These are phyloP conservation scores for Scyliorhinus canicula DNA, from an alignment of 2,797 vertebrate genomes.

Conservation along the genomic window DNA sequence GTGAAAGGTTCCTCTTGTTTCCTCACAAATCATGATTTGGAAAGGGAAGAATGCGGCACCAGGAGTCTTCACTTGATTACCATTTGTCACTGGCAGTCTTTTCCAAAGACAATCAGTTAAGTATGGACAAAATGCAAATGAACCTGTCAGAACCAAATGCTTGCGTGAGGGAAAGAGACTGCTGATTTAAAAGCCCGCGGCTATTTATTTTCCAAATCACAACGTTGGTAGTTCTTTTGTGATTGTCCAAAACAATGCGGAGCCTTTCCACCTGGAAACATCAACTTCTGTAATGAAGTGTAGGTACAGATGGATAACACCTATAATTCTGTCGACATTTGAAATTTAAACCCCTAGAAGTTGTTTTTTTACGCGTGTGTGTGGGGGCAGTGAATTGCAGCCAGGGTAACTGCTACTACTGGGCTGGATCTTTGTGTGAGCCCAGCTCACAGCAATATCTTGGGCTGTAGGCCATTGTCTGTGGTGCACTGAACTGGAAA, in stretches of 20 bases:
- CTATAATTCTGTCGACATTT: background rate
- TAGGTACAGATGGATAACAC: background rate
- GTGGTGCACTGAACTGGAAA: background rate
- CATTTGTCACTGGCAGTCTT: slow-evolving; percentile 9
- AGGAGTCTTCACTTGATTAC: background rate
- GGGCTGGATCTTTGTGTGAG: background rate
- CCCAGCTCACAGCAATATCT: background rate
- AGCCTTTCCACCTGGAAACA: background rate
- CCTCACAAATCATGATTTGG: background rate
- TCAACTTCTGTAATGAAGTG: background rate
- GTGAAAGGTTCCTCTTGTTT: background rate
- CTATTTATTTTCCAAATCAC: background rate
- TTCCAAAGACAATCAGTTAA: background rate
- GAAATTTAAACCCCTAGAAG: background rate
- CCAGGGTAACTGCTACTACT: background rate
- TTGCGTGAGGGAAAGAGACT: background rate
- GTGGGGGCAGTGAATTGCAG: background rate
- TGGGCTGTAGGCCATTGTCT: background rate
- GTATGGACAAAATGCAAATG: slow-evolving; percentile 16
- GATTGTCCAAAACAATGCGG: background rate
- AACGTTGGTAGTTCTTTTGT: background rate
- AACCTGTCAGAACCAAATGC: background rate
- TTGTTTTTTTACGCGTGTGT: background rate
- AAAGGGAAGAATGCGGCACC: background rate
- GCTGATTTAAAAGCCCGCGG: background rate